These are phyloP conservation scores for Atractosteus spatula DNA, from an alignment of 2,113 vertebrate genomes.

Conservation along the genomic window DNA sequence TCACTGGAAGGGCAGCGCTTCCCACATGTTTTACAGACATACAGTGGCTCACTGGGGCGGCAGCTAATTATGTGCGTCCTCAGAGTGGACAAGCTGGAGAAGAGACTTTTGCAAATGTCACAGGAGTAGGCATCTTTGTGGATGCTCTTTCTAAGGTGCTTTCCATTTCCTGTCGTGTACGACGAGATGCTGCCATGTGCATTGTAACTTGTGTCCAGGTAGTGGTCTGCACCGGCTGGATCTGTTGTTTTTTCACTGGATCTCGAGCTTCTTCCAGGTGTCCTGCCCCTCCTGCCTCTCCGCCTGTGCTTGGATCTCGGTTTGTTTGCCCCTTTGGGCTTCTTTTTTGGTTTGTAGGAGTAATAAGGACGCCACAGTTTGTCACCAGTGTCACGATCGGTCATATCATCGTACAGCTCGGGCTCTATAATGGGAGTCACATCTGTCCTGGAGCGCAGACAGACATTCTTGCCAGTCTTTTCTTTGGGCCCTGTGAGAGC, in stretches of 20 bases:
- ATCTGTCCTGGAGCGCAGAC: conserved; percentile 67
- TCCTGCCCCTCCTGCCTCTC: conserved; percentile 48
- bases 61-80: conserved; percentile 86
- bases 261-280: conserved; percentile 35
- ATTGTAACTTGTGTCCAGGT: conserved; percentile 32
- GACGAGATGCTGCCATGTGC: conserved; percentile 55
- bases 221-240: conserved; percentile 30
- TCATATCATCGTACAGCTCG: conserved; percentile 78
- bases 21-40: conserved; percentile 85
- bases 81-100: conserved; percentile 84
- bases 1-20: conserved; percentile 84
- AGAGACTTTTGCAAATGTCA: conserved; percentile 84
- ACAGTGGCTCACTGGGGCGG: conserved; percentile 79
- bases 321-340: conserved; percentile 78
- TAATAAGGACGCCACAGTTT: conserved; percentile 96
- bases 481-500: conserved; percentile 38
- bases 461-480: conserved; percentile 52
- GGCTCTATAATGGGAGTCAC: conserved; percentile 48
- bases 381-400: conserved; percentile 88
- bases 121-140: conserved; percentile 74
- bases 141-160: conserved; percentile 64
- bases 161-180: conserved; percentile 51
- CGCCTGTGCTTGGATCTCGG: conserved; percentile 74
- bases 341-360: conserved; percentile 96
- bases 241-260: conserved; percentile 46